Conservation (phyloP, 2,797 vertebrate genomes). For the Pristis pectinata region DNA sequence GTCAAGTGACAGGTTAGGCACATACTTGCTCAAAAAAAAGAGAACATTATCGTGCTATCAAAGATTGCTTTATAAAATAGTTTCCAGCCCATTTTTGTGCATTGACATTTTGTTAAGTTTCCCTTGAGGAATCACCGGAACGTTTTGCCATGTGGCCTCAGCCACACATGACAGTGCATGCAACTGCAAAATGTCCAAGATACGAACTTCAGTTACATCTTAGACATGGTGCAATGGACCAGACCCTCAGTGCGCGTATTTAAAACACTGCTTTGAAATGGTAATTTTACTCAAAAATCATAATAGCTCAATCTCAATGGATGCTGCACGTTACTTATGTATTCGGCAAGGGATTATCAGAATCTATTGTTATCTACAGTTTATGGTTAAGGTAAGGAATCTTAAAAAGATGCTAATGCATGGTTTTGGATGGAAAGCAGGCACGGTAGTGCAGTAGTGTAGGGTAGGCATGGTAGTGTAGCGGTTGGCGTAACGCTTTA, state of each 20-base stretch:
- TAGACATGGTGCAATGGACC: neutral
- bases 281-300: neutral
- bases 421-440: neutral
- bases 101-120: neutral
- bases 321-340: neutral
- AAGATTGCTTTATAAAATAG: neutral
- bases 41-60: neutral
- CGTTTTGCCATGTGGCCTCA: neutral
- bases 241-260: neutral
- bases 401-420: neutral
- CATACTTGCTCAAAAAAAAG: neutral
- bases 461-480: too few species aligned
- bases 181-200: neutral
- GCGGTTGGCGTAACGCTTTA: too few species aligned
- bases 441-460: too few species aligned
- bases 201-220: neutral
- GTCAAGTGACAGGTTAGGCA: conserved; percentile 14
- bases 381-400: neutral
- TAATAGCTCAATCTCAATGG: neutral
- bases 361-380: neutral
- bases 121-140: neutral
- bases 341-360: neutral
- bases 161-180: neutral
- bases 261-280: neutral
- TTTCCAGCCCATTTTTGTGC: neutral